Evolutionary conservation across 2,888 invertebrate species (phyloP).

Genomic region (Timandra comae): DNA sequence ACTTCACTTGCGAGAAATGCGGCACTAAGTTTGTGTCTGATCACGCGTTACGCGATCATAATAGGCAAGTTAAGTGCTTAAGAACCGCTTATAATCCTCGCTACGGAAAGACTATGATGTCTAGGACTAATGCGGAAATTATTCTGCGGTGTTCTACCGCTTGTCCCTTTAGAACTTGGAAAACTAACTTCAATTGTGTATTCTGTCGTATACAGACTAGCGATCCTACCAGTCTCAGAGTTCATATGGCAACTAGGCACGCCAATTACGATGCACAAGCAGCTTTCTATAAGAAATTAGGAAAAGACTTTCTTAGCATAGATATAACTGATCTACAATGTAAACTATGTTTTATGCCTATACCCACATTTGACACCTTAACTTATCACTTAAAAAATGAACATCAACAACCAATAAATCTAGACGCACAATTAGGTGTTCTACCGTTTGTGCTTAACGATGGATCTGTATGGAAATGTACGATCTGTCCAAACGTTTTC

Average conservation of each 20-base stretch:
- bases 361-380: slow-evolving; percentile 49
- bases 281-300: slow-evolving; percentile 66
- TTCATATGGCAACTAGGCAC: slow-evolving; percentile 52
- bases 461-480: slow-evolving; percentile 62
- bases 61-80: slow-evolving; percentile 62
- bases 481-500: slow-evolving; percentile 61
- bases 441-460: slow-evolving; percentile 59
- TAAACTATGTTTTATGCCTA: slow-evolving; percentile 55
- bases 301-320: slow-evolving; percentile 62
- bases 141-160: slow-evolving; percentile 64
- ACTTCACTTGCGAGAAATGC: slow-evolving; percentile 61
- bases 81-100: slow-evolving; percentile 59
- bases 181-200: slow-evolving; percentile 63
- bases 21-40: slow-evolving; percentile 62
- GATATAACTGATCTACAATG: slow-evolving; percentile 67
- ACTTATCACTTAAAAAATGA: slow-evolving; percentile 57
- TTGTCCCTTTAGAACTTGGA: slow-evolving; percentile 65
- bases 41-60: slow-evolving; percentile 57
- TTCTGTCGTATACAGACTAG: slow-evolving; percentile 62
- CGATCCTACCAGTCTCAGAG: slow-evolving; percentile 52
- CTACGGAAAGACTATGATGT: slow-evolving; percentile 52
- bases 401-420: slow-evolving; percentile 57
- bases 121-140: slow-evolving; percentile 61
- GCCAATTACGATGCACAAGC: slow-evolving; percentile 58
- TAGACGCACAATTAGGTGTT: slow-evolving; percentile 59